Evolutionary conservation across 1,140 invertebrate species (phyloP).

Genomic region (Xylocopa sonorina): DNA sequence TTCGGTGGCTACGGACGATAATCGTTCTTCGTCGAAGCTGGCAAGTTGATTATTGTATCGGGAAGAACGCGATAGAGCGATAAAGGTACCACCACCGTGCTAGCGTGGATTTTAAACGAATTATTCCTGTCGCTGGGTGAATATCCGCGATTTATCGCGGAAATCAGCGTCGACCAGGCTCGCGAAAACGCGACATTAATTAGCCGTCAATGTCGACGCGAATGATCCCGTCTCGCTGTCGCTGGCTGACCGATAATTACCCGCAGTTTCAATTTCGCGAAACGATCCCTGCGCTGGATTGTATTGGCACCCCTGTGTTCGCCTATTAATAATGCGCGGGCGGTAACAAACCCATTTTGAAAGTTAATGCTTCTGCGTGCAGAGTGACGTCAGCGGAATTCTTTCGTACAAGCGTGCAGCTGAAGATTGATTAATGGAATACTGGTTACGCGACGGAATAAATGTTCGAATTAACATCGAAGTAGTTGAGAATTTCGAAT

Average conservation of each 20-base stretch:
- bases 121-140: background rate
- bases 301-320: conserved; percentile 10
- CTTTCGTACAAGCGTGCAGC: background rate
- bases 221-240: conserved; percentile 43
- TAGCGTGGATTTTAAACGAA: background rate
- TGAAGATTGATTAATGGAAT: background rate
- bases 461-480: too few species aligned
- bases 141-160: conserved; percentile 23
- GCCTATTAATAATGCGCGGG: background rate
- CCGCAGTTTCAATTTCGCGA: conserved; percentile 54
- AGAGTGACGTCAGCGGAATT: background rate
- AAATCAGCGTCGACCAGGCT: conserved; percentile 26
- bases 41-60: background rate
- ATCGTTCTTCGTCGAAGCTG: background rate
- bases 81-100: background rate
- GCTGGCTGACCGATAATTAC: conserved; percentile 42
- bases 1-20: too few species aligned
- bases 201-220: conserved; percentile 44
- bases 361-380: background rate
- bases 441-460: too few species aligned
- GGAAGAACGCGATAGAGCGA: background rate
- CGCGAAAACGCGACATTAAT: conserved; percentile 47
- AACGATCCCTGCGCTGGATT: conserved; percentile 31
- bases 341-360: background rate
- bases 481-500: too few species aligned